Evolutionary conservation across 2,888 invertebrate genomes (phyloP).

Genomic region (Tenthredo notha): DNA sequence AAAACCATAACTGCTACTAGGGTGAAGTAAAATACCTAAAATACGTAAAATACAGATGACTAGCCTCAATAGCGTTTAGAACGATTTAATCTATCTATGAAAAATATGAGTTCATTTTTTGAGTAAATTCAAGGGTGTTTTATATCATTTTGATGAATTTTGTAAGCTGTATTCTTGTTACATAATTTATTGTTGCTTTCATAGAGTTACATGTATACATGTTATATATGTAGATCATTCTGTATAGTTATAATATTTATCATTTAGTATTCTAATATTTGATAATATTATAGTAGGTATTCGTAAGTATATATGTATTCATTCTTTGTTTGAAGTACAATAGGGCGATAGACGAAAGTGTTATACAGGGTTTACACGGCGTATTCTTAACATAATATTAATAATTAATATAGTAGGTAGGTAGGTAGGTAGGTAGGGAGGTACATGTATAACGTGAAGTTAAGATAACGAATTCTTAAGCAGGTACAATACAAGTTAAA

Average conservation of each 20-base stretch:
- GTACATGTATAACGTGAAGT: background rate
- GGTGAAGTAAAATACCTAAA: background rate
- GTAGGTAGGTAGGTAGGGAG: background rate
- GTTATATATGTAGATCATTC: conserved; percentile 14
- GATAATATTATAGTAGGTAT: background rate
- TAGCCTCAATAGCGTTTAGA: too few relatives aligned
- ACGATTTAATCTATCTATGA: too few relatives aligned
- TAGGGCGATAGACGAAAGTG: conserved; percentile 4
- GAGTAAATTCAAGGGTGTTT: background rate
- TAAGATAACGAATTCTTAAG: background rate
- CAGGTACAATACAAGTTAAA: conserved; percentile 5
- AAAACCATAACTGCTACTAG: background rate
- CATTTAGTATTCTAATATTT: conserved; percentile 12
- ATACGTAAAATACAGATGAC: too few relatives aligned
- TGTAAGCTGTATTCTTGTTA: background rate
- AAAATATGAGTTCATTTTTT: background rate
- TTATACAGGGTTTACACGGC: background rate
- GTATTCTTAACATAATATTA: background rate
- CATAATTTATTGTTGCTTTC: conserved; percentile 39
- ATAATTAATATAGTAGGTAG: conserved; percentile 1
- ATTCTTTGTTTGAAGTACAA: background rate
- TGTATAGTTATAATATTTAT: conserved; percentile 31
- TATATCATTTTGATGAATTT: background rate
- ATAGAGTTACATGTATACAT: conserved; percentile 12
- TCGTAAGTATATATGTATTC: conserved; percentile 13